Base-by-base conservation (phyloP, 2,888 invertebrate genomes). In the Tipula unca region DNA sequence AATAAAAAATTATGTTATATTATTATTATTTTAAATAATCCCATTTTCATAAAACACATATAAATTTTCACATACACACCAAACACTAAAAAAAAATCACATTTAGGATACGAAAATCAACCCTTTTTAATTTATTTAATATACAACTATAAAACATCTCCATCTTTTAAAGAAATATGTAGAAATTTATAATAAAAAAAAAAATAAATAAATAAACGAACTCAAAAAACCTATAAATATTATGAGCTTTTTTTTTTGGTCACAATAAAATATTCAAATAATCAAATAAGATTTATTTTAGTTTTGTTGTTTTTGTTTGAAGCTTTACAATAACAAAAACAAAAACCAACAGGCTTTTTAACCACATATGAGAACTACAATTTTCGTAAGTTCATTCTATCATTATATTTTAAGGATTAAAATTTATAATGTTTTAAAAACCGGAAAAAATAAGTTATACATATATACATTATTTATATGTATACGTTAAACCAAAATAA, bases 61-160 rank as follows among this genome's bases (percentile, higher is more conserved):
- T 69, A 69, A 25, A 69, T 69, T 25, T 69, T 2, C 20, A 69
- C 25, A 42, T 42, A 42, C 42, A 42, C n/a, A 42, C 42, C 48
- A 48, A 8, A 36, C 36, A 17, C 17, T 10, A n/a, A 48, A n/a
- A 48, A n/a, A 69, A 69, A 69, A 69, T 10, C 69, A 69, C 69
- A 69, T 69, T 69, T 10, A 69, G 25, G 69, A 69, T 69, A 69
- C 69, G 10, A 69, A 69, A 25, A 25, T 69, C 69, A 25, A 69
- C 69, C 69, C 69, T 69, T 69, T 69, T 69, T 69, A 69, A 69
- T 69, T 69, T 69, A 69, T 69, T 48, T 69, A 69, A 69, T 69
- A 54, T 17, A 69, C 20, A 69, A 69, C 69, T 69, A 69, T 69
- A 25, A 69, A 69, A 69, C 69, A 69, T 69, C 69, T 69, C 25